phyloP scores from a whole-genome alignment of 2,113 vertebrate genomes.

The Prolemur simus region DNA sequence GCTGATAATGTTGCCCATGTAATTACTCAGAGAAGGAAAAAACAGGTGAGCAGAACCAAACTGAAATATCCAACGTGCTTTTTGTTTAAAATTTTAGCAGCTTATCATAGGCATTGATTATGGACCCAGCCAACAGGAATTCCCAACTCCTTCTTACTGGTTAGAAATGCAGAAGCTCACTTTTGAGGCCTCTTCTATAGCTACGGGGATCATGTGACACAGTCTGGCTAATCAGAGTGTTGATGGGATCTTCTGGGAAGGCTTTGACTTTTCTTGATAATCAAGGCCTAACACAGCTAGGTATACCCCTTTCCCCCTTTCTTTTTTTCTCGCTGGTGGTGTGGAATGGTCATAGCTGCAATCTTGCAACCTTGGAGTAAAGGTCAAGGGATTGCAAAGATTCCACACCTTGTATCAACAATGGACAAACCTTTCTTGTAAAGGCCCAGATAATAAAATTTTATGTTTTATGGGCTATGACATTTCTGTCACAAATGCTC shows the following conservation, averaged over 20 bases:
- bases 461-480: neutral
- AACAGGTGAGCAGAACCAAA: neutral
- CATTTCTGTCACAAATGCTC: neutral
- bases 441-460: neutral
- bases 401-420: neutral
- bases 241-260: neutral
- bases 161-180: neutral
- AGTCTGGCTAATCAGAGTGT: neutral
- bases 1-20: neutral
- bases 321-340: rapidly evolving
- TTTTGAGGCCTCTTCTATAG: neutral
- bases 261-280: neutral
- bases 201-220: neutral
- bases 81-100: neutral
- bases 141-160: neutral
- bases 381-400: neutral
- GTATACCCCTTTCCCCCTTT: neutral
- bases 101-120: neutral
- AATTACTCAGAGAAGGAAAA: neutral
- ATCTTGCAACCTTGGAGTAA: neutral
- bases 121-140: neutral
- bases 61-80: neutral
- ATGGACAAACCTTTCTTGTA: neutral
- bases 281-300: neutral
- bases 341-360: no score